Conservation (phyloP, 2,113 vertebrate species). For the Pao palembangensis region DNA sequence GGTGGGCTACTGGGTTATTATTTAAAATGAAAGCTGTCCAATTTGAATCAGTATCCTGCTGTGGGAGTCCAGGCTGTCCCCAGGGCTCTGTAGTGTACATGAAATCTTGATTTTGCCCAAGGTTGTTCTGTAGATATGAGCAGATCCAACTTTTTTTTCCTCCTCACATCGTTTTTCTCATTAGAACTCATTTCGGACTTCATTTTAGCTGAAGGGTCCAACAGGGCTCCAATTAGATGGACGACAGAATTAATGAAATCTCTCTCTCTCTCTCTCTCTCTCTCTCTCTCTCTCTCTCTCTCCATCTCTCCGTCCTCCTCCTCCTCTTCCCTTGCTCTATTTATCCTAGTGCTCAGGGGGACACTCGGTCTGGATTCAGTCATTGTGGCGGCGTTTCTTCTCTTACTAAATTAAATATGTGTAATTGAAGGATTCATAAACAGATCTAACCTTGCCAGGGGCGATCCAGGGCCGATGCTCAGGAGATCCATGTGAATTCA, state of each 20-base stretch:
- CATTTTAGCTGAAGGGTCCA: conserved; percentile 65
- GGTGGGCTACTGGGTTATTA: conserved; percentile 51
- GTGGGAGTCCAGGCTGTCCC: conserved; percentile 49
- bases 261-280: conserved; percentile 36
- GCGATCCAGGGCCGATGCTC: conserved; percentile 43
- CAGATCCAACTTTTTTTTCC: conserved; percentile 42
- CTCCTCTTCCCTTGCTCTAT: conserved; percentile 67
- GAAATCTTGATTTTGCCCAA: conserved; percentile 59
- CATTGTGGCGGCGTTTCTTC: conserved; percentile 52
- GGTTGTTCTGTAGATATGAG: conserved; percentile 53
- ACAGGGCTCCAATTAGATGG: conserved; percentile 70
- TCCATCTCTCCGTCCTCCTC: conserved; percentile 34
- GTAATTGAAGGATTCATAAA: conserved; percentile 74
- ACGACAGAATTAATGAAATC: conserved; percentile 70
- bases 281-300: neutral
- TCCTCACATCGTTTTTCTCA: conserved; percentile 46
- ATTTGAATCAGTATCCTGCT: conserved; percentile 52
- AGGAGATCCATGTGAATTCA: conserved; percentile 56
- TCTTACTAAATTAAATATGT: conserved; percentile 73
- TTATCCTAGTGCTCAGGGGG: conserved; percentile 71
- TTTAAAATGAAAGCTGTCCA: conserved; percentile 45
- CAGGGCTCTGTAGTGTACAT: conserved; percentile 42
- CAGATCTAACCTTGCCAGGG: conserved; percentile 72
- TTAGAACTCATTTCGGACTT: conserved; percentile 66
- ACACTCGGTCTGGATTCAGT: conserved; percentile 72